Percentiles rank a stretch among this genome's conserved stretches.
These are phyloP conservation scores for Rhinatrema bivittatum DNA, from an alignment of 2,797 vertebrate species.

Conservation along the genomic window DNA sequence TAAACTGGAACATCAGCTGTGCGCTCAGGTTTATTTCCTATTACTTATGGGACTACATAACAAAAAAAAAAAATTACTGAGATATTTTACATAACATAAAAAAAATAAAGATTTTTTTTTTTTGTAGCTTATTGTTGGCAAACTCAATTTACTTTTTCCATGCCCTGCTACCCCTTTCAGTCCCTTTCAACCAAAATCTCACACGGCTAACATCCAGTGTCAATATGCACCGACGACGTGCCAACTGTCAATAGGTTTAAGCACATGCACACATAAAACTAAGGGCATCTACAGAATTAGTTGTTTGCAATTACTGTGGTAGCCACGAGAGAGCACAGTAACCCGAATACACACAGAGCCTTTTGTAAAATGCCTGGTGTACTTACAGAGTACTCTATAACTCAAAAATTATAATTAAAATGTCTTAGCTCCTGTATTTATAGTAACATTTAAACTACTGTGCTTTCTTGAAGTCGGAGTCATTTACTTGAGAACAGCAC, in stretches of 20 bases:
- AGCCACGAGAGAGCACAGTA: slow-evolving; percentile 62
- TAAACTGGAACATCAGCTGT: too few relatives aligned
- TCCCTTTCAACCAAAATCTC: neutral
- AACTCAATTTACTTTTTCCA: too few relatives aligned
- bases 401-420: slow-evolving; percentile 80
- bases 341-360: slow-evolving; percentile 42
- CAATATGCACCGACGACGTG: slow-evolving; percentile 16
- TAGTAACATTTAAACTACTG: slow-evolving; percentile 76
- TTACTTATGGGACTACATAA: too few relatives aligned
- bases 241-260: too few relatives aligned
- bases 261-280: slow-evolving; percentile 10
- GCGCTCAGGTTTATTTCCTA: too few relatives aligned
- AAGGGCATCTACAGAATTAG: slow-evolving; percentile 1
- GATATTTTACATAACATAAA: too few relatives aligned
- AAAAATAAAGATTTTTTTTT: too few relatives aligned
- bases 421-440: slow-evolving; percentile 73
- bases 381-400: slow-evolving; percentile 57
- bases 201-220: slow-evolving; percentile 4
- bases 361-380: slow-evolving; percentile 53
- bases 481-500: slow-evolving; percentile 69
- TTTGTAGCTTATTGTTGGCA: too few relatives aligned
- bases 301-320: slow-evolving; percentile 51
- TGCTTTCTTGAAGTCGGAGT: slow-evolving; percentile 72
- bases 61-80: too few relatives aligned
- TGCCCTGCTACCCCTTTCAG: slow-evolving; percentile 3